Percentiles rank a stretch among this genome's conserved stretches.
These are phyloP conservation scores for Synodontis membranacea DNA, from an alignment of 2,113 vertebrate genomes.

Conservation along the genomic window DNA sequence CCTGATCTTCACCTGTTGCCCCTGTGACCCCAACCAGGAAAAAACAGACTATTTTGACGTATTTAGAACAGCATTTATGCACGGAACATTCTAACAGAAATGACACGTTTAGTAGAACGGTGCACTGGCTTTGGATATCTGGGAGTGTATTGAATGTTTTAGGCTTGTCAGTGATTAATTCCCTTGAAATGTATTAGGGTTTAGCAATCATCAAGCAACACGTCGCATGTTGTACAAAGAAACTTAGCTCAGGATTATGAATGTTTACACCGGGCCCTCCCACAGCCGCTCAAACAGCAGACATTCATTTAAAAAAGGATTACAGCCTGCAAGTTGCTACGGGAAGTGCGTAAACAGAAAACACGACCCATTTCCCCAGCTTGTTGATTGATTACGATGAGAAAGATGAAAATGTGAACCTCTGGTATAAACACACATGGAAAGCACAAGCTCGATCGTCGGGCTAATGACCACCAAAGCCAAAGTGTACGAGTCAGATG, in stretches of 20 bases:
- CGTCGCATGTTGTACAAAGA: neutral
- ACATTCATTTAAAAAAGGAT: conserved; percentile 8
- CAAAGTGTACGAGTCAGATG: neutral
- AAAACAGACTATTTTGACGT: neutral
- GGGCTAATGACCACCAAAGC: neutral
- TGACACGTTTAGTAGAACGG: neutral
- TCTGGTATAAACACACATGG: neutral
- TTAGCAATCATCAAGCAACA: neutral
- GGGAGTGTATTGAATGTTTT: neutral
- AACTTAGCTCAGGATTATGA: neutral
- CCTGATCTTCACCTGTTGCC: neutral
- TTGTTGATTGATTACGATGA: conserved; percentile 16
- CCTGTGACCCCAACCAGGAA: neutral
- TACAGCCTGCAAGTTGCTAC: neutral
- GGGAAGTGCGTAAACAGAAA: conserved; percentile 16
- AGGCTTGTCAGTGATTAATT: conserved; percentile 2
- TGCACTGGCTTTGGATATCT: neutral
- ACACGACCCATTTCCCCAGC: neutral
- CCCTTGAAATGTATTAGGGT: neutral
- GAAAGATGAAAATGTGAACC: neutral
- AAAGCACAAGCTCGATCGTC: neutral
- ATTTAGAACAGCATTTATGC: conserved; percentile 5
- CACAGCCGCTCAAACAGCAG: neutral
- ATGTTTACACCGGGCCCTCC: neutral
- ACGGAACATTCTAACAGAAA: neutral